Base-by-base conservation (phyloP, 2,888 invertebrate species). In the Chymomyza caudatula region DNA sequence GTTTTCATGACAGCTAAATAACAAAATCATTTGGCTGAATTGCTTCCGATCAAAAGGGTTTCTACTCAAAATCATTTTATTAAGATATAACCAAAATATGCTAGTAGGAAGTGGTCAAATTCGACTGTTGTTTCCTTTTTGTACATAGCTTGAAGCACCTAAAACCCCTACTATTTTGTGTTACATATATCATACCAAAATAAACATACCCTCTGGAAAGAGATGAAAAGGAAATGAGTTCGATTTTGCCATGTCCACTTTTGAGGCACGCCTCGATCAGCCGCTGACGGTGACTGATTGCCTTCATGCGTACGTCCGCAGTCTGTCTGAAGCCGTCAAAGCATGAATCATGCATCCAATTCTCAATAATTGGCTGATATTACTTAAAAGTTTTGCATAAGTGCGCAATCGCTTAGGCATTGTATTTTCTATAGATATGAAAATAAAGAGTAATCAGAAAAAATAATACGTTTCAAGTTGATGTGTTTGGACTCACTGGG, bases 161-260 rank as follows among this genome's bases (percentile, higher is more conserved):
- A n/a, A n/a, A n/a, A n/a, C n/a, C n/a, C n/a, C n/a, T n/a, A n/a
- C n/a, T n/a, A n/a, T n/a, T n/a, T n/a, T n/a, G n/a, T 11, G 29
- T 37, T 37, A 37, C 29, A 11, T 37, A 11, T 37, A 11, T 37
- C 11, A 37, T 37, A 37, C 8, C 29, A 37, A 11, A 37, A 11
- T 11, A 37, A 37, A 37, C 2, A 73, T 68, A 62, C 53, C 15
- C n/a, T 49, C 49, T 37, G 60, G 43, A 19, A 15, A 17, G 17
- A 15, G 3, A 5, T 17, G 22, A 13, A 58, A 43, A 63, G 53
- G 77, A 77, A 83, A 80, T 80, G 77, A 68, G 72, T 67, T 77
- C 62, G 58, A 77, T 79, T 77, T 73, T 63, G 56, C 49, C 68
- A 65, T 37, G 42, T 51, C 22, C 51, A 23, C 20, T 20, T 37